Conservation (phyloP, 1,140 invertebrate species). For the Daktulosphaira vitifoliae region DNA sequence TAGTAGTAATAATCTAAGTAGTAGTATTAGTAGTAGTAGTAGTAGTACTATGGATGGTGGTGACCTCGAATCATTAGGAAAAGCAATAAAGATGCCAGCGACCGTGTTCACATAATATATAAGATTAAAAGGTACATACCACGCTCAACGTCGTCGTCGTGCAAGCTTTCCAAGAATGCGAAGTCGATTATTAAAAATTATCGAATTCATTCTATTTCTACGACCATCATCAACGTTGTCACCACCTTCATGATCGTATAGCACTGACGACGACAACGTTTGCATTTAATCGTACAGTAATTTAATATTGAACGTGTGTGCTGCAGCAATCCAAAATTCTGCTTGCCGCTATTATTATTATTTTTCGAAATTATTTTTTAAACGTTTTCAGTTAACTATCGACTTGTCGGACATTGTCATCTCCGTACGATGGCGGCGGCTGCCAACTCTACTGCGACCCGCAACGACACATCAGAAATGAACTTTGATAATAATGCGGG, state of each 20-base stretch:
- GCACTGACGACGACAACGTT: neutral
- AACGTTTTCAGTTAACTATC: neutral
- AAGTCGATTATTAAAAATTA: too few species aligned
- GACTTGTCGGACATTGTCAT: neutral
- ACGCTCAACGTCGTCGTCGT: too few species aligned
- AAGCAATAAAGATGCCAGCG: too few species aligned
- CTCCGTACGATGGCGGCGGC: neutral
- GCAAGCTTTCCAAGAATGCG: too few species aligned
- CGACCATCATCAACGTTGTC: neutral
- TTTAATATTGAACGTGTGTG: neutral
- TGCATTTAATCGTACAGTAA: neutral
- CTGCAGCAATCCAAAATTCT: neutral
- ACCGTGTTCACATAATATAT: too few species aligned
- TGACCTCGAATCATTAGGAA: too few species aligned
- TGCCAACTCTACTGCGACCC: too few species aligned
- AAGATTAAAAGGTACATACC: too few species aligned
- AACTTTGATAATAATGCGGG: neutral
- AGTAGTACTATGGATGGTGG: too few species aligned
- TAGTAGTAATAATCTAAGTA: too few species aligned
- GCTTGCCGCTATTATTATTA: too few species aligned
- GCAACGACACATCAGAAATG: neutral
- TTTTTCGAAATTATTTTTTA: neutral
- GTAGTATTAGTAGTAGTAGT: too few species aligned
- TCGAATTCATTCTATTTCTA: neutral
- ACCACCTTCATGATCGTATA: neutral